Evolutionary conservation across 1,140 invertebrate genomes (phyloP), one percentile per base, ranked within the genome.

Genomic region (Gerris buenoi): DNA sequence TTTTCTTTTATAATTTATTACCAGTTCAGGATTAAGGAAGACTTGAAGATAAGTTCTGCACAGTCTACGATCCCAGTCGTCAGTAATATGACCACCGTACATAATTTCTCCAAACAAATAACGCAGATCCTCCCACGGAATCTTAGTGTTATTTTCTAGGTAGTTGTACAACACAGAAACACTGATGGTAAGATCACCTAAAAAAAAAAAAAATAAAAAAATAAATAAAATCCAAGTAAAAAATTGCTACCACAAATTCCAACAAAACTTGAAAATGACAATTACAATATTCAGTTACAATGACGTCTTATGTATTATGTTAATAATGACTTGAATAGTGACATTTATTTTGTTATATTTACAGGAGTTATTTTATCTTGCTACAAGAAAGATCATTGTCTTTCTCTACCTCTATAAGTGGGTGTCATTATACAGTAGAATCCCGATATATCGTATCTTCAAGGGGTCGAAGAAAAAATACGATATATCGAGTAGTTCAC

Each of bases 1-100:
- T n/a, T n/a, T n/a, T n/a, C n/a, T n/a, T n/a, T n/a, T n/a, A n/a
- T n/a, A n/a, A n/a, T n/a, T n/a, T n/a, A n/a, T 76, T 69, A 91
- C 85, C 74, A 95, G 80, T 71, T 92, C 88, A 0, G 88, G 82
- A 71, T 89, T 84, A 81, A 97, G 86, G 76, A 90, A 95, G 72
- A 93, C 93, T 68, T 90, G 82, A 10, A 97, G 80, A 80, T 95
- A 97, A 5, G 90, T 93, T 59, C 84, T 82, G 75, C 93, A 96
- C 0, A 96, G 79, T 22, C 89, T 78, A 66, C 93, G 79, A 78
- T 97, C 93, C 92, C 93, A 96, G 75, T 97, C 93, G 75, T 97
- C 94, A 0, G 93, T 97, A 72, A 96, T 96, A 75, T 96, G 93
- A 0, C 94, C 94, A 14, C 94, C 93, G 73, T 97, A 97, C 93